Evolutionary conservation across 92 coral and sea anemone species (phyloP).

Genomic region (Muricea muricata): DNA sequence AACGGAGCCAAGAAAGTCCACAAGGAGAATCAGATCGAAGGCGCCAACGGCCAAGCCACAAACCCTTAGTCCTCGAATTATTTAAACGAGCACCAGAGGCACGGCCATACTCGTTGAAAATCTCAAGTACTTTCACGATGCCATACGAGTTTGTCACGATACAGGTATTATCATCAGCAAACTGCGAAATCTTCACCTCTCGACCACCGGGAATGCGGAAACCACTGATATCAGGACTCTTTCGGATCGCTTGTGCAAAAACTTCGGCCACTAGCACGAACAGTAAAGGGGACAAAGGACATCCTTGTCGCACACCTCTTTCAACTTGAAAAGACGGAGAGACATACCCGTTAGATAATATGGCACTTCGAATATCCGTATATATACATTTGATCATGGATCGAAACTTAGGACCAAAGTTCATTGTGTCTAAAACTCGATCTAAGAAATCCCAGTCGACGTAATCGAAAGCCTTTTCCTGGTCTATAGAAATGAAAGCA

Average conservation of each 20-base stretch:
- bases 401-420: slow-evolving; percentile 48
- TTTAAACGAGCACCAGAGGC: slow-evolving; percentile 41
- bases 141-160: background rate
- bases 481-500: slow-evolving; percentile 20
- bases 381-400: slow-evolving; percentile 15
- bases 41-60: slow-evolving; percentile 53
- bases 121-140: slow-evolving; percentile 2
- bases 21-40: background rate
- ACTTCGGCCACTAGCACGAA: slow-evolving; percentile 21
- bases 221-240: background rate
- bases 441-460: slow-evolving; percentile 39
- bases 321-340: slow-evolving; percentile 13
- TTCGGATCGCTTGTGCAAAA: slow-evolving; percentile 10
- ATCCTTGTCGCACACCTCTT: slow-evolving; percentile 42
- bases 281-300: slow-evolving; percentile 45
- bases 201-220: slow-evolving; percentile 19
- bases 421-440: slow-evolving; percentile 16
- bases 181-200: slow-evolving; percentile 12
- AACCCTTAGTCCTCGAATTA: slow-evolving; percentile 27
- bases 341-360: slow-evolving; percentile 26
- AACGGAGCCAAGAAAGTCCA: slow-evolving; percentile 2
- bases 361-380: slow-evolving; percentile 22
- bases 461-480: no score
- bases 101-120: background rate
- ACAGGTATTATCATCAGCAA: slow-evolving; percentile 48